phyloP scores from a whole-genome alignment of 2,888 invertebrate genomes.

The Neocrepidodera transversa region DNA sequence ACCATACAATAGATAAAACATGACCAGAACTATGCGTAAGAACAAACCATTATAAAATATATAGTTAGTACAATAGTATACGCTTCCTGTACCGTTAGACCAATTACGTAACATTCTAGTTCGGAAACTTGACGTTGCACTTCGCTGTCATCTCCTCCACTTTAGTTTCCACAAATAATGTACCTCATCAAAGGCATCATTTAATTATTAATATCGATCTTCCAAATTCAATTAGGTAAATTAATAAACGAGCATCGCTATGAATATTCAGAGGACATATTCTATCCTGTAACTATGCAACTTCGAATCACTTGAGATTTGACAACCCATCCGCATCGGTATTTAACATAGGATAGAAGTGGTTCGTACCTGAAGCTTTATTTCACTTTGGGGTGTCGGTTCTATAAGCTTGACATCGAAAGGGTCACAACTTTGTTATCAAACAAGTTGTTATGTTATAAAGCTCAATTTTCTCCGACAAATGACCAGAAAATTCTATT shows the following conservation, averaged over 20 bases:
- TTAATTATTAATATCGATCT: slow-evolving; percentile 37
- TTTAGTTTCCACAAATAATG: slow-evolving; percentile 15
- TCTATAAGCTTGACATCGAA: too few relatives aligned
- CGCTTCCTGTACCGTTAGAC: too few relatives aligned
- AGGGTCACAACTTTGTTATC: too few relatives aligned
- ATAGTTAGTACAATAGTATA: too few relatives aligned
- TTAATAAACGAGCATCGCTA: slow-evolving; percentile 35
- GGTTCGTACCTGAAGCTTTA: not conserved
- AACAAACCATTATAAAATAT: too few relatives aligned
- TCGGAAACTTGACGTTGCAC: slow-evolving; percentile 12
- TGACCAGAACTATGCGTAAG: too few relatives aligned
- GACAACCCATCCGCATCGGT: slow-evolving; percentile 2
- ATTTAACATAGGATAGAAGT: not conserved
- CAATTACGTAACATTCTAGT: too few relatives aligned
- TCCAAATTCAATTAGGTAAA: slow-evolving; percentile 39
- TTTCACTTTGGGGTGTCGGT: too few relatives aligned
- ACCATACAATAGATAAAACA: too few relatives aligned
- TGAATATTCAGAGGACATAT: slow-evolving; percentile 32
- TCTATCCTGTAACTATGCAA: slow-evolving; percentile 20
- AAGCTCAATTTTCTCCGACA: too few relatives aligned
- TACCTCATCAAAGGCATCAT: slow-evolving; percentile 17
- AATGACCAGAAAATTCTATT: too few relatives aligned
- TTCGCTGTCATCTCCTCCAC: not conserved
- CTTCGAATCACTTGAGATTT: slow-evolving; percentile 22
- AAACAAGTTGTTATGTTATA: too few relatives aligned